Percentiles rank a stretch among this genome's conserved stretches.
Evolutionary conservation across 2,113 vertebrate species (phyloP).

Genomic region (Prinia subflava): DNA sequence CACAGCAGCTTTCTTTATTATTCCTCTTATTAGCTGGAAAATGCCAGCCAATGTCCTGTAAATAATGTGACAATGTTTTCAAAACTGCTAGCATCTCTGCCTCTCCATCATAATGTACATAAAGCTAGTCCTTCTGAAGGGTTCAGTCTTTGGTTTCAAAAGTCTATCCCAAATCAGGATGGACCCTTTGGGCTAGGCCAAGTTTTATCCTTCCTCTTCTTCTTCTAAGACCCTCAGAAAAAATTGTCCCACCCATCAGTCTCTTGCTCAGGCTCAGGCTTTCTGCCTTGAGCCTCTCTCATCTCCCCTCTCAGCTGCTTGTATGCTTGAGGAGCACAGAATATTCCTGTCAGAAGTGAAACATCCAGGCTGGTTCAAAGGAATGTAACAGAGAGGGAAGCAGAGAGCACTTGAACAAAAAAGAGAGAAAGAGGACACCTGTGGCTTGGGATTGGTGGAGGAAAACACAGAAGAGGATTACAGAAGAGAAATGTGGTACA

Average conservation of each 20-base stretch:
- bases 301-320: background rate
- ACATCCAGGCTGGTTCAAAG: background rate
- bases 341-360: background rate
- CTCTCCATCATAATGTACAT: background rate
- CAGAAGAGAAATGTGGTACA: background rate
- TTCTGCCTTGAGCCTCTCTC: background rate
- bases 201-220: background rate
- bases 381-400: background rate
- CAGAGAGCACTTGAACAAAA: background rate
- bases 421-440: accelerated
- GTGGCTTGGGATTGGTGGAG: background rate
- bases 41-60: background rate
- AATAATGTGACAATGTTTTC: background rate
- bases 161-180: background rate
- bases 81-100: background rate
- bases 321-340: background rate
- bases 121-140: background rate
- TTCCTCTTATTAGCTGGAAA: background rate
- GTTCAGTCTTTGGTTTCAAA: background rate
- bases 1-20: background rate
- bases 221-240: background rate
- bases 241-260: background rate
- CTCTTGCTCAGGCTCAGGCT: background rate
- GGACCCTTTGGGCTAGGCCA: background rate
- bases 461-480: background rate